Evolutionary conservation across 2,797 vertebrate species (phyloP).

Genomic region (Leontopithecus rosalia): DNA sequence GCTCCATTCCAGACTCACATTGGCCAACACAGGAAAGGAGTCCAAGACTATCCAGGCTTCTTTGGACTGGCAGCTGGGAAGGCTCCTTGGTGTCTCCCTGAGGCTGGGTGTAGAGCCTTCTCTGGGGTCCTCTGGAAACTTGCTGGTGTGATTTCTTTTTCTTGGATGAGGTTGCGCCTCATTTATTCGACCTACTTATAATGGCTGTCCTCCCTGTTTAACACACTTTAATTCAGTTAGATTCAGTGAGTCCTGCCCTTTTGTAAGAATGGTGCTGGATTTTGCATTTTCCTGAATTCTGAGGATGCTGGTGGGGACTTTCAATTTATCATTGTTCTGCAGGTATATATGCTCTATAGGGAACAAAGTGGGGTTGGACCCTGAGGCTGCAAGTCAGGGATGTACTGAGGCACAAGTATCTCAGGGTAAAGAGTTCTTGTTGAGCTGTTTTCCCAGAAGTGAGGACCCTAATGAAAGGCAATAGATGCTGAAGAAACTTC

Average conservation of each 20-base stretch:
- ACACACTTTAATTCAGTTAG: not conserved
- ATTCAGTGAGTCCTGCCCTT: not conserved
- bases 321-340: not conserved
- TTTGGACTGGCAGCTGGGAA: slow-evolving; percentile 51
- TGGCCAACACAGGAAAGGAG: not conserved
- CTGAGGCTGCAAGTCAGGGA: not conserved
- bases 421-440: not conserved
- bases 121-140: slow-evolving; percentile 32
- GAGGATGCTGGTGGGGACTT: not conserved
- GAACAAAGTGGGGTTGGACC: not conserved
- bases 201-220: slow-evolving; percentile 34
- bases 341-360: not conserved
- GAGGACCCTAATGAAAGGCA: not conserved
- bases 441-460: not conserved
- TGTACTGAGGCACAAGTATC: not conserved
- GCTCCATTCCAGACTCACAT: slow-evolving; percentile 46
- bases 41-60: not conserved
- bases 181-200: not conserved
- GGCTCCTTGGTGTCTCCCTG: slow-evolving; percentile 63
- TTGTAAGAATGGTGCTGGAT: not conserved
- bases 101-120: not conserved
- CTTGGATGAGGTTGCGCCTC: not conserved
- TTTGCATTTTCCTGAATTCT: slow-evolving; percentile 23
- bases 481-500: not conserved
- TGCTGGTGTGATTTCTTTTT: not conserved